Conservation (phyloP, 2,113 vertebrate genomes). For the Candoia aspera region DNA sequence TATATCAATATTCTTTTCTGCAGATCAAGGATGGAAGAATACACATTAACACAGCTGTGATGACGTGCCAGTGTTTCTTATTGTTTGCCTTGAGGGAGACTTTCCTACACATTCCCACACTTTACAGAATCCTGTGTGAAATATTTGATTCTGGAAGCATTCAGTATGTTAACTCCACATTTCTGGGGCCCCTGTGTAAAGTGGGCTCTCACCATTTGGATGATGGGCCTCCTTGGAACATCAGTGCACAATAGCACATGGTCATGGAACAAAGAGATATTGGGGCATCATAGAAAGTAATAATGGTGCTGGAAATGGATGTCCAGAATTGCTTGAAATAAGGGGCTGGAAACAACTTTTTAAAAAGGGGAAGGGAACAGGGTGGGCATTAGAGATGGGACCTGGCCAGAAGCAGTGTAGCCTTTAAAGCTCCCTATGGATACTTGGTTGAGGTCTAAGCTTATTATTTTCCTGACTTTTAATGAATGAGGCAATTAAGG, state of each 20-base stretch:
- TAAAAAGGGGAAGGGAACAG: background rate
- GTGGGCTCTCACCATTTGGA: background rate
- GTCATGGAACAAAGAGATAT: background rate
- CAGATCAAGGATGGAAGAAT: too few species aligned
- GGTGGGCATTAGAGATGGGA: background rate
- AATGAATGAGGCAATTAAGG: background rate
- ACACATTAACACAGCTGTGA: background rate
- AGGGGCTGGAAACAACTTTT: background rate
- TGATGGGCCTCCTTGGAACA: background rate
- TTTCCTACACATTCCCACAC: background rate
- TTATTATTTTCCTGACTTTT: background rate
- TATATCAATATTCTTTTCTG: background rate
- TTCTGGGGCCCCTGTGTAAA: background rate
- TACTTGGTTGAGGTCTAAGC: background rate
- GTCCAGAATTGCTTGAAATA: background rate
- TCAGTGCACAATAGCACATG: background rate
- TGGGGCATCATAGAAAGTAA: background rate
- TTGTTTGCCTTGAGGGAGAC: background rate
- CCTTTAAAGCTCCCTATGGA: background rate
- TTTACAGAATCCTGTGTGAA: background rate
- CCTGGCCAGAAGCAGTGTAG: background rate
- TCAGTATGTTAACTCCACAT: background rate
- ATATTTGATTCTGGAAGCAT: background rate
- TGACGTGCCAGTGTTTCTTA: background rate
- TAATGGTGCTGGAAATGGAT: background rate